Conservation (phyloP, 2,797 vertebrate genomes). For the Neosilurus hyrtlii region DNA sequence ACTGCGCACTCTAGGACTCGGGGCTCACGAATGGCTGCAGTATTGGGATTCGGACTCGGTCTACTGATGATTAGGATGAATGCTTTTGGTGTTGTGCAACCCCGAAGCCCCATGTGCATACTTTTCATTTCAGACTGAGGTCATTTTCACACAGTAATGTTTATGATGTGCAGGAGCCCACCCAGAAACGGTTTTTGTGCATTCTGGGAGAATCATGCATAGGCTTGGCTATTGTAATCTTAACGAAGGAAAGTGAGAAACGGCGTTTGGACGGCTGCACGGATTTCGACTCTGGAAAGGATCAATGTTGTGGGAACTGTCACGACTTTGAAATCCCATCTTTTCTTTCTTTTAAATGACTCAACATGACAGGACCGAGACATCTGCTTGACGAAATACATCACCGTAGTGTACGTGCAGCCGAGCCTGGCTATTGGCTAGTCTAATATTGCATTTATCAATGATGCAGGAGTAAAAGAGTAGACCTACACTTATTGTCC, state of each 20-base stretch:
- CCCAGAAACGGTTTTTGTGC: background rate
- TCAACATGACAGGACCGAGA: conserved; percentile 29
- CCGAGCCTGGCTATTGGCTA: conserved; percentile 2
- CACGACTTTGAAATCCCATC: conserved; percentile 35
- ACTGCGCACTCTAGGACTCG: background rate
- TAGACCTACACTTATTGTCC: conserved; percentile 75
- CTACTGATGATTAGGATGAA: background rate
- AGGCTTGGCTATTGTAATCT: conserved; percentile 31
- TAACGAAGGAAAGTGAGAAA: conserved; percentile 33
- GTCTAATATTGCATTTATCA: conserved; percentile 25
- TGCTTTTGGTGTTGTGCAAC: background rate
- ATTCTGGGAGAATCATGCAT: conserved; percentile 3
- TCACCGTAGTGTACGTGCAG: background rate
- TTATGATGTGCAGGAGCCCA: background rate
- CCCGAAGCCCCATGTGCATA: background rate
- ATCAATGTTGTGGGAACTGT: conserved; percentile 30
- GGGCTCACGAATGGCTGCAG: background rate
- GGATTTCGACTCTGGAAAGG: conserved; percentile 12
- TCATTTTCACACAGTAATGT: background rate
- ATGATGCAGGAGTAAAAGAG: background rate
- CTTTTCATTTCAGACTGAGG: background rate
- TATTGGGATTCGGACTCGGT: background rate
- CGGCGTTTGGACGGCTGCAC: background rate
- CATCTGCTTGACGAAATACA: conserved; percentile 22
- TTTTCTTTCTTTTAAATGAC: conserved; percentile 32